Evolutionary conservation across 2,797 vertebrate genomes (phyloP), one percentile per base, ranked within the genome.

Genomic region (Coendou prehensilis): DNA sequence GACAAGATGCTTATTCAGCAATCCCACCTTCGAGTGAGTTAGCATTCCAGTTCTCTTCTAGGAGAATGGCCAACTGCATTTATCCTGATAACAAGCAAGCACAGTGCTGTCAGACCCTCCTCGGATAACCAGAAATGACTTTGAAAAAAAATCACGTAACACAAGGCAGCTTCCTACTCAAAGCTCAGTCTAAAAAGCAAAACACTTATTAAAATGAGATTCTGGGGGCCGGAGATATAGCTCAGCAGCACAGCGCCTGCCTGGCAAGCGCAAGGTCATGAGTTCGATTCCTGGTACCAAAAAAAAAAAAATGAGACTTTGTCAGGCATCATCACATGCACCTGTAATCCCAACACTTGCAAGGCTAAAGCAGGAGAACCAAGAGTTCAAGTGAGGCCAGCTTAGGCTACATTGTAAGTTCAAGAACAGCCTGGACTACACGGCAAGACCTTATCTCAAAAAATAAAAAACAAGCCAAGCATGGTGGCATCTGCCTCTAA

Each of bases 31-130:
- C 63, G 64, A 59, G 11, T 88, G 88, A 92, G 52, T 96, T 81
- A 96, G 90, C 85, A 88, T 81, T 92, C 64, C 50, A 85, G 76
- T 91, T 79, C 52, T 89, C 89, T 95, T 87, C 64, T 45, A 89
- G 45, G 45, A 71, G 17, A 88, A 90, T n/a, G 28, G 76, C 30
- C 80, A 96, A 89, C 52, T 76, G 37, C 23, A 93, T 93, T 59
- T 93, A 71, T 54, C 79, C 76, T 80, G 54, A 81, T 37, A 23
- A 14, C 41, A 75, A 6, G 71, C 63, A 90, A 84, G 71, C 63
- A 86, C 23, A 67, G 26, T 86, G 57, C 71, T 86, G 86, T 83
- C 52, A 95, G 76, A 94, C 59, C 57, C 78, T 94, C 93, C 69
- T 73, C 18, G 33, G 33, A 69, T 64, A 26, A 64, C 22, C 64